Evolutionary conservation across 2,113 vertebrate genomes (phyloP).

Genomic region (Centropristis striata): DNA sequence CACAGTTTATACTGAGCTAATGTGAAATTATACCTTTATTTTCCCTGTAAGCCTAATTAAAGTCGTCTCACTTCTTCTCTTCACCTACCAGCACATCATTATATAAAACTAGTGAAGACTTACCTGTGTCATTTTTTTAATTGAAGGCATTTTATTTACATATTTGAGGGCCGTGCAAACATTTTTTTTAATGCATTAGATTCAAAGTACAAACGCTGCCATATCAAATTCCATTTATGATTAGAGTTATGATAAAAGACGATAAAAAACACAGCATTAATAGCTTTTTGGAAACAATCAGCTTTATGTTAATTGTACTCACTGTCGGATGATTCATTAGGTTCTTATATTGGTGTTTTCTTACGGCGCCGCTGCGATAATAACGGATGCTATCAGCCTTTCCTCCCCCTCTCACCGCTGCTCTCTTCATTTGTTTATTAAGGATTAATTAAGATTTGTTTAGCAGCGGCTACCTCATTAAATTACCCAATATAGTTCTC

Average conservation of each 20-base stretch:
- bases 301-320: conserved; percentile 24
- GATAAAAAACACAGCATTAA: conserved; percentile 13
- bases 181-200: neutral
- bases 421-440: conserved; percentile 58
- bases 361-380: conserved; percentile 10
- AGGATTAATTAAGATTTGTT: conserved; percentile 66
- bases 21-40: conserved; percentile 4
- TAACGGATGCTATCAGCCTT: conserved; percentile 8
- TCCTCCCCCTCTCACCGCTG: conserved; percentile 18
- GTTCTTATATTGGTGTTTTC: conserved; percentile 30
- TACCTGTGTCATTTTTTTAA: neutral
- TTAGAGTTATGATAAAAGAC: conserved; percentile 12
- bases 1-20: neutral
- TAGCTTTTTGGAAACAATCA: conserved; percentile 21
- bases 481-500: conserved; percentile 58
- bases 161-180: neutral
- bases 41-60: conserved; percentile 27
- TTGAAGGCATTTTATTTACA: conserved; percentile 3
- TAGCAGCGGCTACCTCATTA: conserved; percentile 64
- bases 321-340: conserved; percentile 38
- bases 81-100: neutral
- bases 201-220: conserved; percentile 14
- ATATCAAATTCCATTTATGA: conserved; percentile 1
- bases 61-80: neutral
- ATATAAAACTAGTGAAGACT: neutral